These are phyloP conservation scores for Triops cancriformis DNA, from an alignment of 1,140 invertebrate genomes.

Conservation along the genomic window DNA sequence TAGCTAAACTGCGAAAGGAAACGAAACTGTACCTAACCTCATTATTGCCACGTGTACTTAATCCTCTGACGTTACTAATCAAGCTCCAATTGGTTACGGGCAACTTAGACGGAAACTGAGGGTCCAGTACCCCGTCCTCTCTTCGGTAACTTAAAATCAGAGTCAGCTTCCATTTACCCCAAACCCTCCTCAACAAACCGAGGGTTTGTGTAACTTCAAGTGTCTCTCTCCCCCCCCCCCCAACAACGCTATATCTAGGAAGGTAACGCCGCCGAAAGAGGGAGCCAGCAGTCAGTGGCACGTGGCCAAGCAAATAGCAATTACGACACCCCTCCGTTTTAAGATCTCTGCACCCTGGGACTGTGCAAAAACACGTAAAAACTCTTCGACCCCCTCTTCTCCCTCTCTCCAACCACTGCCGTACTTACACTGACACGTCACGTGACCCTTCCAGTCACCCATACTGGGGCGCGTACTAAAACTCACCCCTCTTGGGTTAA, in stretches of 20 bases:
- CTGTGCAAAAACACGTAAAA: not conserved
- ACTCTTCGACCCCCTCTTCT: not conserved
- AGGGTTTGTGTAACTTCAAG: no score
- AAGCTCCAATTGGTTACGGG: no score
- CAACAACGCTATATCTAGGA: no score
- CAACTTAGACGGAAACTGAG: no score
- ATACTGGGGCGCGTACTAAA: not conserved
- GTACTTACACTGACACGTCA: not conserved
- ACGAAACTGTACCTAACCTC: no score
- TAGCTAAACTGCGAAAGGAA: no score
- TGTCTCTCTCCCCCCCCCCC: not conserved
- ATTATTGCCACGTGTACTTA: no score
- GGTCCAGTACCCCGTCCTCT: no score
- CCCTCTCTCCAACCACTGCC: not conserved
- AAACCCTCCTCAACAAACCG: no score
- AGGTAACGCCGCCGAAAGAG: not conserved
- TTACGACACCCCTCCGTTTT: not conserved
- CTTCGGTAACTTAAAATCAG: no score
- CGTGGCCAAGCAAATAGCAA: slow-evolving; percentile 12
- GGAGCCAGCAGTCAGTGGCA: not conserved
- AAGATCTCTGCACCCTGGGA: not conserved
- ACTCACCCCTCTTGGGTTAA: not conserved
- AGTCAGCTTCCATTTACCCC: no score
- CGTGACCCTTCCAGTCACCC: not conserved
- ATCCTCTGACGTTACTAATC: no score